phyloP scores from a whole-genome alignment of 2,797 vertebrate species.

The Cetoscarus ocellatus region DNA sequence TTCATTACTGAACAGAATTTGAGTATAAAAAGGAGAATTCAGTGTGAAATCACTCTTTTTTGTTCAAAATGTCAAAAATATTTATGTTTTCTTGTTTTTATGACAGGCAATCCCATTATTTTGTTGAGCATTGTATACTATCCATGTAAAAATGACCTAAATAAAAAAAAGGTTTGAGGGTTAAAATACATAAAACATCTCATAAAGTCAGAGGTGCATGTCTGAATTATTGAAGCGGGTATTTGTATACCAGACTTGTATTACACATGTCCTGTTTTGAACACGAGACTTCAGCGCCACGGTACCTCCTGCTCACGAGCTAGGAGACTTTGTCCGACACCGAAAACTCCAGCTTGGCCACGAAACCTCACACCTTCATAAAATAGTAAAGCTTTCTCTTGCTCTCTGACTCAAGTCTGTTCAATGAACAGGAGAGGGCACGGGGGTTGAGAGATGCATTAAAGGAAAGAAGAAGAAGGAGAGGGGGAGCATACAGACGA shows the following conservation, averaged over 20 bases:
- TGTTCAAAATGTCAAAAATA: too few relatives aligned
- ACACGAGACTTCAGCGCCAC: slow-evolving; percentile 37
- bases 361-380: slow-evolving; percentile 72
- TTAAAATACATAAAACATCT: not conserved
- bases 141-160: too few relatives aligned
- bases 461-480: slow-evolving; percentile 55
- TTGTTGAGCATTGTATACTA: too few relatives aligned
- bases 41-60: too few relatives aligned
- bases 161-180: not conserved
- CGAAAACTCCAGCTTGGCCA: slow-evolving; percentile 57
- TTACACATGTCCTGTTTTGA: slow-evolving; percentile 22
- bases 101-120: too few relatives aligned
- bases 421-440: slow-evolving; percentile 75
- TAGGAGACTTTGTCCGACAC: slow-evolving; percentile 72
- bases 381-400: slow-evolving; percentile 78
- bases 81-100: too few relatives aligned
- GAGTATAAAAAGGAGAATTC: too few relatives aligned
- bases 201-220: not conserved
- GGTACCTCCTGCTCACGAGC: slow-evolving; percentile 37
- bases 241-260: slow-evolving; percentile 16
- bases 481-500: not conserved
- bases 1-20: too few relatives aligned
- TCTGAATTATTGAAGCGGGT: not conserved
- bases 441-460: slow-evolving; percentile 68
- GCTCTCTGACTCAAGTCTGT: slow-evolving; percentile 80